Evolutionary conservation across 2,113 vertebrate genomes (phyloP), one percentile per base, ranked within the genome.

Genomic region (Ahaetulla prasina): DNA sequence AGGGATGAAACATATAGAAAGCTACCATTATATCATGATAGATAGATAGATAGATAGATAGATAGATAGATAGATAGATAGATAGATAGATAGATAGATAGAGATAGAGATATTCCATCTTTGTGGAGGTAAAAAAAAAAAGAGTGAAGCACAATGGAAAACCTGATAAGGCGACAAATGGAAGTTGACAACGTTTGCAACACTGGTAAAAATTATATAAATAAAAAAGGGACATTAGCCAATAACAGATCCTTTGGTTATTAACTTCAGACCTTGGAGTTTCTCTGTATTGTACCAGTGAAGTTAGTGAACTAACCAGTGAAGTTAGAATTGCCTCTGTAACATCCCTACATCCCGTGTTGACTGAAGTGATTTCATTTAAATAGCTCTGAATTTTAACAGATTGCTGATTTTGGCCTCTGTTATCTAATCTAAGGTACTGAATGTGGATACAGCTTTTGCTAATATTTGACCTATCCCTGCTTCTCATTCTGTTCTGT

Each of bases 21-120:
- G 68, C 68, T 39, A 74, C 14, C 63, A 74, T 39, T 14, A 8
- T 18, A 74, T 20, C n/a, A 74, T 35, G n/a, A 4, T 16, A 68
- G n/a, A 53, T 4, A 30, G 0, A 63, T 1, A 57, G 0, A 57
- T 1, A 60, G 1, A n/a, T 12, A 68, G 4, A n/a, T n/a, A n/a
- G n/a, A 4, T 16, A 68, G n/a, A 53, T 4, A 30, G 0, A 63
- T 1, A 57, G 0, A 57, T 1, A 60, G 1, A n/a, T 12, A 68
- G n/a, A 4, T 16, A 68, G n/a, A 53, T 4, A 30, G 0, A 63
- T 1, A 57, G 0, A 57, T 1, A 60, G 1, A n/a, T 12, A 68
- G 4, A n/a, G n/a, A n/a, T n/a, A n/a, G n/a, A n/a, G n/a, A n/a
- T 35, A 68, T 39, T 74, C 16, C n/a, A 35, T 43, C 7, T 39